A percentile compares a stretch with the other conserved stretches of the same genome.
Conservation (phyloP, 2,113 vertebrate species). For the Deroptyus accipitrinus region DNA sequence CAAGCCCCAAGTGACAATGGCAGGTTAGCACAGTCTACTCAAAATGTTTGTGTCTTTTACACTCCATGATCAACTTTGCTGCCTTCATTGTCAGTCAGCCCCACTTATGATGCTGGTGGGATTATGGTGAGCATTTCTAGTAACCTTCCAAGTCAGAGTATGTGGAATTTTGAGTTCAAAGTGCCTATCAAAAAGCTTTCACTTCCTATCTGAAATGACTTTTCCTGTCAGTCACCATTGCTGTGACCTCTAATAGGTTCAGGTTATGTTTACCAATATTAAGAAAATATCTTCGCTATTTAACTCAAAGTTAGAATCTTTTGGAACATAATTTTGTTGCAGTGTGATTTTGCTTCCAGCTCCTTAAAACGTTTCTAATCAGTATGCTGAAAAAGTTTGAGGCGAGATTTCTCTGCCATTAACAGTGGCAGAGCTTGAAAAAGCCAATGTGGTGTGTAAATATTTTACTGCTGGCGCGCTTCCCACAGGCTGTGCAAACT, state of each 20-base stretch:
- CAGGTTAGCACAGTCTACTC: neutral
- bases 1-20: neutral
- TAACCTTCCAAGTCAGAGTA: neutral
- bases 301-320: neutral
- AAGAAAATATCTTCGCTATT: neutral
- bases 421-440: neutral
- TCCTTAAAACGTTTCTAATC: neutral
- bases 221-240: neutral
- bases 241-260: neutral
- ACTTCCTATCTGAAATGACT: neutral
- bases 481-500: neutral
- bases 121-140: neutral
- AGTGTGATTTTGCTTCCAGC: neutral
- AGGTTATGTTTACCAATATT: neutral
- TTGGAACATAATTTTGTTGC: neutral
- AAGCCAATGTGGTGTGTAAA: neutral
- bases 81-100: neutral
- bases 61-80: neutral
- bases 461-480: neutral
- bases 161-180: neutral
- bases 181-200: neutral
- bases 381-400: neutral
- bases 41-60: neutral
- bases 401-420: neutral
- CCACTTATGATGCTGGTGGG: neutral